Evolutionary conservation across 2,888 invertebrate genomes (phyloP).

Genomic region (Sycophila texana): DNA sequence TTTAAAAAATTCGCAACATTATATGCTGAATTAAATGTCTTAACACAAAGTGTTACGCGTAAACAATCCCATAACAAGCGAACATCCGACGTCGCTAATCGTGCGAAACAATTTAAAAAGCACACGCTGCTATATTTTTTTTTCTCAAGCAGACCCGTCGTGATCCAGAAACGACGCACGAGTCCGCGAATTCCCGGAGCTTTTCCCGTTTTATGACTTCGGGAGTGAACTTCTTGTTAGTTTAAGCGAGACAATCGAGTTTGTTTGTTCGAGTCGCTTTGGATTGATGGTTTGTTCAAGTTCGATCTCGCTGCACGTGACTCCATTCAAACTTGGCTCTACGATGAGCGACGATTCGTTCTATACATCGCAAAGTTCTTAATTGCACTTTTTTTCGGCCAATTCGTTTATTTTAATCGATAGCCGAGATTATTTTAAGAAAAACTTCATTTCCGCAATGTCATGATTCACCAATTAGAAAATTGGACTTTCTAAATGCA

Average conservation of each 20-base stretch:
- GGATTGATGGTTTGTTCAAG: constrained; percentile 7
- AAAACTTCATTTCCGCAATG: no score
- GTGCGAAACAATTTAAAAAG: constrained; percentile 59
- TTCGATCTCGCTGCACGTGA: not conserved
- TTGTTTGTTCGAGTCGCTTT: constrained; percentile 14
- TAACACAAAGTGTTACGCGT: no score
- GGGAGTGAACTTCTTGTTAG: not conserved
- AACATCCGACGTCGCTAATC: constrained; percentile 59
- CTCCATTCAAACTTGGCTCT: not conserved
- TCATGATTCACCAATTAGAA: no score
- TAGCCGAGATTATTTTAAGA: no score
- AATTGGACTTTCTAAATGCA: no score
- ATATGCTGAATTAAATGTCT: no score
- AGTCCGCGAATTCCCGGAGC: not conserved
- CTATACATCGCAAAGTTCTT: not conserved
- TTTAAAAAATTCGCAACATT: no score
- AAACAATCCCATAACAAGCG: not conserved
- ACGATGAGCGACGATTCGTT: not conserved
- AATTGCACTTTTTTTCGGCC: not conserved
- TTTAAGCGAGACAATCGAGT: constrained; percentile 29
- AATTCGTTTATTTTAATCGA: not conserved
- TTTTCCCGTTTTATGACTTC: constrained; percentile 21
- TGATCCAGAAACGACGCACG: not conserved
- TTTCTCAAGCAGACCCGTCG: not conserved
- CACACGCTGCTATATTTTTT: not conserved